Evolutionary conservation across 2,797 vertebrate genomes (phyloP).

Genomic region (Dendrocincla fuliginosa): DNA sequence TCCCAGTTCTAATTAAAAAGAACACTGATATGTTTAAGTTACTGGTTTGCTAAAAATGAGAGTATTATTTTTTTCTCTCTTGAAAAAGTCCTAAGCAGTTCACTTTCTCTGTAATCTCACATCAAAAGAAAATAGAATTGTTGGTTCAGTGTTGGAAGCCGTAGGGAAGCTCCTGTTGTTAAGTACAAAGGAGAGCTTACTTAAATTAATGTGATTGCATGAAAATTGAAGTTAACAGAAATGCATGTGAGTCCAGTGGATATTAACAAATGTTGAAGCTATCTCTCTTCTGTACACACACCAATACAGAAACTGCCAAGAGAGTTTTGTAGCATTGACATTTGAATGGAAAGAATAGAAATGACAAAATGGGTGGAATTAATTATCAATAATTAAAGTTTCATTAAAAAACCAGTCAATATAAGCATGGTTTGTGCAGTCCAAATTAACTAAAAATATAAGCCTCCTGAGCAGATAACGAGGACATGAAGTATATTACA

Average conservation of each 20-base stretch:
- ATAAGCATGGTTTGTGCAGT: neutral
- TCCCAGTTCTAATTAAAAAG: neutral
- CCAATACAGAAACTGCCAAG: neutral
- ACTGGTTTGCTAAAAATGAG: neutral
- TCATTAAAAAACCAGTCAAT: neutral
- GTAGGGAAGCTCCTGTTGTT: neutral
- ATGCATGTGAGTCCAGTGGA: neutral
- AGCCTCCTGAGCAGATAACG: neutral
- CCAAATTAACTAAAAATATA: neutral
- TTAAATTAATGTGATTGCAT: neutral
- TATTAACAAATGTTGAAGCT: neutral
- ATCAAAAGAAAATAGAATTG: neutral
- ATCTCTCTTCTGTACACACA: neutral
- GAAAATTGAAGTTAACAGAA: neutral
- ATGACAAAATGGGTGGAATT: neutral
- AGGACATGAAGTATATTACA: neutral
- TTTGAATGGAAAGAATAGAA: neutral
- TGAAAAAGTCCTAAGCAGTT: neutral
- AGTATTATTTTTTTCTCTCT: neutral
- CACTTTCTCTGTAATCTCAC: neutral
- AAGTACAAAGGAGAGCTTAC: neutral
- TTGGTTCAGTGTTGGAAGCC: neutral
- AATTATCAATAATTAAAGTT: neutral
- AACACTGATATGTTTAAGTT: neutral
- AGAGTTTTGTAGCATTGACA: neutral